These are phyloP conservation scores for Eristalinus sepulchralis DNA, from an alignment of 2,888 invertebrate genomes.

Conservation along the genomic window DNA sequence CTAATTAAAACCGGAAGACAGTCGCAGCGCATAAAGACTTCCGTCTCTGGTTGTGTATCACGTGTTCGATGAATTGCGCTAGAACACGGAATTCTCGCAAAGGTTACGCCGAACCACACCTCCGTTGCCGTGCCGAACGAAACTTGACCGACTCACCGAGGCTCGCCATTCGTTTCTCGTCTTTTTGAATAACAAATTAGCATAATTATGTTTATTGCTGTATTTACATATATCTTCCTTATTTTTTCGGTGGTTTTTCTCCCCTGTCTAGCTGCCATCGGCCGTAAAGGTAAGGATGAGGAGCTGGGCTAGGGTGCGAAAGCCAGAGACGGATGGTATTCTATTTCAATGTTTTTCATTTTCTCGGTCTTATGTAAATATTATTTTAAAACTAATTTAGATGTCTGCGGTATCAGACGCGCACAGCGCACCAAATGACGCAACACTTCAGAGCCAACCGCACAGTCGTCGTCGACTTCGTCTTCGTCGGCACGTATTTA, in stretches of 20 bases:
- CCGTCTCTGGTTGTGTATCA: no score
- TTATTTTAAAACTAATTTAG: conserved; percentile 52
- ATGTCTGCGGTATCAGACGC: conserved; percentile 43
- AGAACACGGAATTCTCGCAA: no score
- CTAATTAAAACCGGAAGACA: no score
- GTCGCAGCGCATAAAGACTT: no score
- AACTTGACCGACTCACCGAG: not conserved
- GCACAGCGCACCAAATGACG: conserved; percentile 41
- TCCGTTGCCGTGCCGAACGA: not conserved
- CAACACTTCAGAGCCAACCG: conserved; percentile 14
- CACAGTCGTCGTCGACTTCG: no score
- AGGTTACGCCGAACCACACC: no score
- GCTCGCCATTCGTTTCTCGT: not conserved
- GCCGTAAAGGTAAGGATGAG: not conserved
- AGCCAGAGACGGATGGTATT: not conserved
- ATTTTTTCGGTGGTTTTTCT: not conserved
- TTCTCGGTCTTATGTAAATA: conserved; percentile 48
- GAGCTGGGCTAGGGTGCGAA: not conserved
- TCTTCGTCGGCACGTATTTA: not conserved
- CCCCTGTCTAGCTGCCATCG: not conserved
- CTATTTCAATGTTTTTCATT: conserved; percentile 6
- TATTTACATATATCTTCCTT: no score
- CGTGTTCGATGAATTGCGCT: no score
- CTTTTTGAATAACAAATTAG: conserved; percentile 14
- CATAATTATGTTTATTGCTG: conserved; percentile 17